Evolutionary conservation across 2,113 vertebrate species (phyloP), one percentile per base, ranked within the genome.

Genomic region (Phrynosoma blainvillii): DNA sequence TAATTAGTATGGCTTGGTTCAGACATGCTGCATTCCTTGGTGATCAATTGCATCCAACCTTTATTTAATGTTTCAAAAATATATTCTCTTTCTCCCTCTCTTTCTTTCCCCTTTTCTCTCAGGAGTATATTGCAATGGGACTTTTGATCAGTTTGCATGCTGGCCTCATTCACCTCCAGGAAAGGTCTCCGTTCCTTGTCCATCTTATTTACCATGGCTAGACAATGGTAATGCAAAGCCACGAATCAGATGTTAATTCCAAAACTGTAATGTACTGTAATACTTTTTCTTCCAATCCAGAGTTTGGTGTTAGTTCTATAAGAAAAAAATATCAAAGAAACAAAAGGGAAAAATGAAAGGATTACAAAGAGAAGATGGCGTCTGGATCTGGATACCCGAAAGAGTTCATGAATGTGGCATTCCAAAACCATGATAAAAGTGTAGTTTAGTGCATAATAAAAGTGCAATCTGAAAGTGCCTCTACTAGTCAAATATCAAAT

Each of bases 151-250:
- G 0, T 98, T 97, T 82, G 96, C 96, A 30, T 99, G 99, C 92
- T 99, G 98, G 98, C 98, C 99, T 79, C 96, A 98, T 93, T 99
- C 99, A 27, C 82, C 90, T 70, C 98, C 98, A 30, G 99, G 99
- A 89, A 98, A 98, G 1, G 96, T 99, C 65, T 98, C 98, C 0
- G 97, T 99, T 79, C 97, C 97, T 79, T 99, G 99, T 92, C 99
- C 99, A 82, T 94, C 97, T 0, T 99, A 98, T 92, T 93, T 99
- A 89, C 98, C 98, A 0, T 98, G 98, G 98, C 92, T 98, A 95
- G 93, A 84, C 21, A 94, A 97, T 54, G 98, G 98, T 99, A 97
- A 96, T 1, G 30, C 36, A 62, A 68, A 20, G 16, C 21, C 74
- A 75, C 59, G 20, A 68, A 88, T 78, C 18, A 47, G 27, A 62